phyloP scores from a whole-genome alignment of 2,888 invertebrate genomes.

The Himalopsyche kuldschensis region DNA sequence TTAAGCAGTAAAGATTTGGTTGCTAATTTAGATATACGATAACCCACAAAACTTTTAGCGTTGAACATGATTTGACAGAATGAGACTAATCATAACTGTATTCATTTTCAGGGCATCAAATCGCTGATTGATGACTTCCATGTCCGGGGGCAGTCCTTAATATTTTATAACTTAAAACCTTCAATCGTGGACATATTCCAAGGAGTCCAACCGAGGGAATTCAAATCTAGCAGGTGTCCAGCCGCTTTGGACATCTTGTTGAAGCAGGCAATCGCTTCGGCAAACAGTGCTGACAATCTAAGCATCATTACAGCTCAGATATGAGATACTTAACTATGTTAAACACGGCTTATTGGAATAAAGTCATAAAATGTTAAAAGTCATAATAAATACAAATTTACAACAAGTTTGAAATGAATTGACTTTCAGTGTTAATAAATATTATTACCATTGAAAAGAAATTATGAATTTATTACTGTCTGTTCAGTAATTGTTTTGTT shows the following conservation, averaged over 20 bases:
- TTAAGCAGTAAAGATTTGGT: too few species aligned
- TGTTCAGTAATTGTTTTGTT: too few species aligned
- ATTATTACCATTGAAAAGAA: too few species aligned
- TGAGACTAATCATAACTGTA: not conserved
- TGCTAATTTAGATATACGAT: too few species aligned
- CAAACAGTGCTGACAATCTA: not conserved
- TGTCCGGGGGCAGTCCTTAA: conserved; percentile 66
- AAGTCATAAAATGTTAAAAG: too few species aligned
- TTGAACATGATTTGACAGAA: not conserved
- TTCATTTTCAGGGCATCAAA: conserved; percentile 64
- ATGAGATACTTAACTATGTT: not conserved
- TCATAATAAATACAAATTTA: too few species aligned
- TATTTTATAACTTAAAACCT: conserved; percentile 75
- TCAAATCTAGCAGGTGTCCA: conserved; percentile 49
- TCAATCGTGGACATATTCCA: conserved; percentile 71
- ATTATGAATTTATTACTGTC: too few species aligned
- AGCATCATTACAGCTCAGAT: not conserved
- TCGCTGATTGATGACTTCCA: conserved; percentile 71
- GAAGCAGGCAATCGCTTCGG: conserved; percentile 35
- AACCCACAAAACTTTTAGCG: too few species aligned
- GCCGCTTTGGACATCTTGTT: conserved; percentile 45
- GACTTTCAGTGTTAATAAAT: too few species aligned
- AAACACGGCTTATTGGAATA: too few species aligned
- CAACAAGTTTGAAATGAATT: too few species aligned
- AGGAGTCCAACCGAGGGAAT: conserved; percentile 69